Conservation (phyloP, 2,113 vertebrate species). For the Oreotrochilus melanogaster region DNA sequence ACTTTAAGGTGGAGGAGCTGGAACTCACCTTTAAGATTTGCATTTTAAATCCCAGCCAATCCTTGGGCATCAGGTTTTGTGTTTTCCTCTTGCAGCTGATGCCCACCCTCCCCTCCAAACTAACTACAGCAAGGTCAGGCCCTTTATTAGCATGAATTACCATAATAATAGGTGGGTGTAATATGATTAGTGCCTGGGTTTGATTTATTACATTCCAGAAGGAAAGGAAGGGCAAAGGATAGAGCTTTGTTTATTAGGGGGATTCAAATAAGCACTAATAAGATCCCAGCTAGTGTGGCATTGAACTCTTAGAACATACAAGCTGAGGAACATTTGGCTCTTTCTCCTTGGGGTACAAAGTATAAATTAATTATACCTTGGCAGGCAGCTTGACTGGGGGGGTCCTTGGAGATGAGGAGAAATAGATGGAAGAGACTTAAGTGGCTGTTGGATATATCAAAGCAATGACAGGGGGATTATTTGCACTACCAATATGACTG, state of each 20-base stretch:
- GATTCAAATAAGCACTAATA: conserved; percentile 44
- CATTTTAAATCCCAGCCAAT: neutral
- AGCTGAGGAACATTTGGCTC: neutral
- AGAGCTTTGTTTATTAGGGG: neutral
- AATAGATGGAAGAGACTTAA: conserved; percentile 29
- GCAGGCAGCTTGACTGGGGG: conserved; percentile 7
- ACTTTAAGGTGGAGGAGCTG: neutral
- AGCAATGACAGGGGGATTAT: neutral
- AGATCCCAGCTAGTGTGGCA: neutral
- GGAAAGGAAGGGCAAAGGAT: conserved; percentile 32
- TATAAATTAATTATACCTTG: conserved; percentile 65
- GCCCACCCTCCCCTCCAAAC: neutral
- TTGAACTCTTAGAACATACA: neutral
- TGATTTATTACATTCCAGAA: conserved; percentile 18
- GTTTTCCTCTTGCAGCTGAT: neutral
- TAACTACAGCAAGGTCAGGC: neutral
- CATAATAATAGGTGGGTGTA: neutral
- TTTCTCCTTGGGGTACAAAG: conserved; percentile 19
- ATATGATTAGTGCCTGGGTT: conserved; percentile 3
- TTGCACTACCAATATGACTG: neutral
- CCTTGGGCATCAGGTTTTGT: neutral
- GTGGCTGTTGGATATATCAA: conserved; percentile 12
- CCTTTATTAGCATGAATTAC: conserved; percentile 13
- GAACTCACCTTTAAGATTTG: neutral
- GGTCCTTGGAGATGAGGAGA: conserved; percentile 9